Evolutionary conservation across 2,113 vertebrate species (phyloP).

Genomic region (Sylvia atricapilla): DNA sequence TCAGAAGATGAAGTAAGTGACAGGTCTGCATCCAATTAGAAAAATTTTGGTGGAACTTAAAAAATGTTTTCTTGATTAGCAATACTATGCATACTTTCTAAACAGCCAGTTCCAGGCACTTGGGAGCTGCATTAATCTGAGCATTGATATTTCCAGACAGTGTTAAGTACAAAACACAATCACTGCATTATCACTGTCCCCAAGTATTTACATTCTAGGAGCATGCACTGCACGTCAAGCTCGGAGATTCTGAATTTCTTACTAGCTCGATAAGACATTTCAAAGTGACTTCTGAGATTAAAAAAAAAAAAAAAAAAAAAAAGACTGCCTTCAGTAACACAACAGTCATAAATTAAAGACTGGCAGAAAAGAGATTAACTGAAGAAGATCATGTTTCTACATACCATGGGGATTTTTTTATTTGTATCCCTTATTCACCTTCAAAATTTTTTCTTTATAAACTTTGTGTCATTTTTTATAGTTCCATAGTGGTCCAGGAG

Average conservation of each 20-base stretch:
- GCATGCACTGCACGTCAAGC: neutral
- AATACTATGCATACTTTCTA: neutral
- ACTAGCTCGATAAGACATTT: neutral
- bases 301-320: neutral
- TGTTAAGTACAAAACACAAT: neutral
- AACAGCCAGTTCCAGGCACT: neutral
- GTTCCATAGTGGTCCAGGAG: neutral
- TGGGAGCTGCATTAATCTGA: neutral
- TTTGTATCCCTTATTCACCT: neutral
- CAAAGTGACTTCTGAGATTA: neutral
- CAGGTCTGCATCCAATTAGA: neutral
- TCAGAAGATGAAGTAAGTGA: conserved; percentile 9
- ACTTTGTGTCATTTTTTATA: neutral
- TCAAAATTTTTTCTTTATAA: neutral
- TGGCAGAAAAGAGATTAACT: neutral
- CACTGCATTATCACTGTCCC: neutral
- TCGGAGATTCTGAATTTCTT: neutral
- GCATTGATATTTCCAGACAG: neutral
- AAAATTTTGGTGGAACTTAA: neutral
- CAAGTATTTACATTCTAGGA: neutral
- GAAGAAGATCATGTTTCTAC: neutral
- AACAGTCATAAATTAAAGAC: neutral
- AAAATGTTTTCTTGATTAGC: neutral
- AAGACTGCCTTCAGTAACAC: neutral
- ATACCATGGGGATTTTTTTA: neutral